Base-by-base conservation (phyloP, 2,888 invertebrate genomes). In the Ormyrus labotus region DNA sequence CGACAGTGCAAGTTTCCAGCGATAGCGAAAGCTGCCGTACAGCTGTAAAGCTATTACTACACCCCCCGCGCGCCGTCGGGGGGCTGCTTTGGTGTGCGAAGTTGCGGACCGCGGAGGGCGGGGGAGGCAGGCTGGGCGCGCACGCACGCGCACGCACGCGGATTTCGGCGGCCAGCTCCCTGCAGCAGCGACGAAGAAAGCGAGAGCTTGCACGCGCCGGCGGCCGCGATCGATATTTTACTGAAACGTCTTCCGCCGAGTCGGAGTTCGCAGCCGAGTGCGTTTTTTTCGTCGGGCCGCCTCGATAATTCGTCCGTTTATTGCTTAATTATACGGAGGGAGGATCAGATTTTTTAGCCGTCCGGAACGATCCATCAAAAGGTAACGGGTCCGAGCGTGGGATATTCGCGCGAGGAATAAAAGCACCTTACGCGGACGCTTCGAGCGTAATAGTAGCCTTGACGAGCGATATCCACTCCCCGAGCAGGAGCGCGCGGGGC, bases 21-120 rank as follows among this genome's bases (percentile, higher is more conserved):
- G 89, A 90, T 89, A 90, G 90, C 89, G 89, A 90, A 90, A 90
- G 90, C 90, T 86, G 13, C 9, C 87, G 84, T 19, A 87, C 78
- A 87, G 89, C 87, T 87, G 88, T 88, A 88, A 88, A 88, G 87
- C 88, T 87, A 87, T 88, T 88, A 87, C 84, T 83, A 83, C 81
- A 19, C 19, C 19, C 19, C 19, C 19, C 19, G 19, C 19, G 19
- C 81, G 80, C 71, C n/a, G 81, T 19, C 60, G 86, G 85, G 86
- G 84, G 86, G 10, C 61, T 60, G 69, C 75, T 74, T 70, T 65
- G 57, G 77, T 61, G 69, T 19, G 19, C 65, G 58, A 47, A 19
- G 57, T 63, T 7, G 64, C 19, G 50, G 61, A 13, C 13, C 58
- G 57, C 69, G 19, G 58, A 48, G 19, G 19, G 19, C 19, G 19